Evolutionary conservation across 2,113 vertebrate genomes (phyloP).

Genomic region (Glareola pratincola): DNA sequence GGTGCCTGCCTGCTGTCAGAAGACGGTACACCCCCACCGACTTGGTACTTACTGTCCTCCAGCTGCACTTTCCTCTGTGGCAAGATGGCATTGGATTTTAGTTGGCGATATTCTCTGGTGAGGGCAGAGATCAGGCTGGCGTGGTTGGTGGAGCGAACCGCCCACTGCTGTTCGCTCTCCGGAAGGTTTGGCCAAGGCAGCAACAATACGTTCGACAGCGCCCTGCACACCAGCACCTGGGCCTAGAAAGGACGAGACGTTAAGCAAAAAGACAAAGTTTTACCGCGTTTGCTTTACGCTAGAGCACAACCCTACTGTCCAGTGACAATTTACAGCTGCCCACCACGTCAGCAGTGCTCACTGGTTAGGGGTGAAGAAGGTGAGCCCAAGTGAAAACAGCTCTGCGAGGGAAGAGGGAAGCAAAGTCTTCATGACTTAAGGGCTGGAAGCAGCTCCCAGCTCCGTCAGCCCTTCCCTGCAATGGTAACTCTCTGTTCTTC

Average conservation of each 20-base stretch:
- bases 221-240: slow-evolving; percentile 91
- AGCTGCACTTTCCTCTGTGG: slow-evolving; percentile 82
- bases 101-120: slow-evolving; percentile 85
- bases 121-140: slow-evolving; percentile 87
- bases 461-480: background rate
- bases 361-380: background rate
- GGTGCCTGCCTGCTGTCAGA: background rate
- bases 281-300: rapidly evolving
- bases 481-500: background rate
- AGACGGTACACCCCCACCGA: background rate
- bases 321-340: background rate
- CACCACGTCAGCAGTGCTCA: rapidly evolving
- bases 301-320: background rate
- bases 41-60: slow-evolving; percentile 81
- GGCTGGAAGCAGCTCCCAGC: background rate
- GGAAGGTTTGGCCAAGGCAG: slow-evolving; percentile 93
- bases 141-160: slow-evolving; percentile 88
- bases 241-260: slow-evolving; percentile 69
- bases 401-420: background rate
- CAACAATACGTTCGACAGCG: slow-evolving; percentile 90
- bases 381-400: background rate
- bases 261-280: background rate
- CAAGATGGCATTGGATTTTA: slow-evolving; percentile 79
- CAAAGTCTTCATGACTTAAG: background rate
- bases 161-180: slow-evolving; percentile 95